Evolutionary conservation across 2,888 invertebrate species (phyloP), one percentile per base, ranked within the genome.

Genomic region (Archips xylosteana): DNA sequence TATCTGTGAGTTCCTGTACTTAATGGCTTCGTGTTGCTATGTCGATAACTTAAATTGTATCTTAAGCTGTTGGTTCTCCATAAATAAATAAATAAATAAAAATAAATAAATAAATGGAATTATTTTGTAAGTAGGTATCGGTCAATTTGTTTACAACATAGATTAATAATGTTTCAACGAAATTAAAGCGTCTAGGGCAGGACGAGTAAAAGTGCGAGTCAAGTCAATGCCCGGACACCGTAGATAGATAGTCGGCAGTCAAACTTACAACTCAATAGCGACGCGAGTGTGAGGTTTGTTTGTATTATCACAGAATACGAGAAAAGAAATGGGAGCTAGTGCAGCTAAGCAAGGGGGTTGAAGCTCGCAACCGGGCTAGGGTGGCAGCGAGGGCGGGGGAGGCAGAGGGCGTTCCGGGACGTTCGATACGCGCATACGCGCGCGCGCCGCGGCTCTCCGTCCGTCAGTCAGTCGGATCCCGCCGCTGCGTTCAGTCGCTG

Each of bases 341-440:
- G 80, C 81, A 81, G 77, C 81, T 78, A 71, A 80, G 81, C 79
- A 77, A 78, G 80, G 81, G 82, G 80, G 81, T 81, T 76, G 76
- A 65, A 70, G 77, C 75, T 75, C 76, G 77, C 75, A 78, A 83
- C 85, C 80, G 82, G 82, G 79, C 78, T 77, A 78, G 83, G 78
- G 80, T 79, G 81, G 83, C 82, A 83, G 82, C 83, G 86, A 87
- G 88, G 79, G 88, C 86, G 89, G 86, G 91, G 89, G 89, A 83
- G 89, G 86, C 80, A 84, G 81, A 81, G 79, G 85, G 78, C 85
- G 86, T 87, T 87, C 87, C 88, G 85, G 83, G 85, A 85, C 92
- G 92, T 85, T 93, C 93, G 87, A 94, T 93, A 92, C 92, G 92
- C 93, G 93, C 93, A 91, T 92, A 94, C 93, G 92, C 93, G 93